phyloP scores from a whole-genome alignment of 2,797 vertebrate genomes.

The Buceros bicornis region DNA sequence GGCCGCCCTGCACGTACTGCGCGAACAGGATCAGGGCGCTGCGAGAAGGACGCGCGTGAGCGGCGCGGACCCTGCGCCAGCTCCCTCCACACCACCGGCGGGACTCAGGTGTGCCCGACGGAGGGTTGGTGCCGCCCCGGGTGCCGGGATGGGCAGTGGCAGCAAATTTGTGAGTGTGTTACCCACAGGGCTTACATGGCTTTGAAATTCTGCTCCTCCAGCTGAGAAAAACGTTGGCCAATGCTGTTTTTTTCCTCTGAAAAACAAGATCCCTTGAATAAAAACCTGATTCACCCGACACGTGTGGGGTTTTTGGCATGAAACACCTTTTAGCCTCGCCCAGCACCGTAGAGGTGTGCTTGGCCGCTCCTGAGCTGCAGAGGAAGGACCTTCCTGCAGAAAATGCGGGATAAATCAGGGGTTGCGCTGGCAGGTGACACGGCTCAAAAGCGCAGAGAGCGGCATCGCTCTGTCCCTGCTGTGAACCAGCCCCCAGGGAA shows the following conservation, averaged over 20 bases:
- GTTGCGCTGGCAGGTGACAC: background rate
- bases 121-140: rapidly evolving
- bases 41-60: background rate
- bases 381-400: background rate
- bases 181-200: constrained; percentile 43
- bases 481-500: background rate
- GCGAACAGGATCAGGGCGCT: constrained; percentile 33
- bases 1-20: constrained; percentile 6
- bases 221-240: background rate
- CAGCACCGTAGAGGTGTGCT: background rate
- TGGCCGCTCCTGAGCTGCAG: background rate
- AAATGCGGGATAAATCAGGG: background rate
- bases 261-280: background rate
- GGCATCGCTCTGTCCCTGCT: background rate
- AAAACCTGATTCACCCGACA: background rate
- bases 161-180: background rate
- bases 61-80: background rate
- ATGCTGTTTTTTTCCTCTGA: background rate
- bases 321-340: no score
- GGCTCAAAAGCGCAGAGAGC: background rate
- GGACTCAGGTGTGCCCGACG: no score
- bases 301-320: background rate
- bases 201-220: constrained; percentile 35
- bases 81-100: background rate
- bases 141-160: background rate